Percentiles rank a stretch among this genome's conserved stretches.
These are phyloP conservation scores for Enteromius argenteus DNA, from an alignment of 2,797 vertebrate genomes.

Conservation along the genomic window DNA sequence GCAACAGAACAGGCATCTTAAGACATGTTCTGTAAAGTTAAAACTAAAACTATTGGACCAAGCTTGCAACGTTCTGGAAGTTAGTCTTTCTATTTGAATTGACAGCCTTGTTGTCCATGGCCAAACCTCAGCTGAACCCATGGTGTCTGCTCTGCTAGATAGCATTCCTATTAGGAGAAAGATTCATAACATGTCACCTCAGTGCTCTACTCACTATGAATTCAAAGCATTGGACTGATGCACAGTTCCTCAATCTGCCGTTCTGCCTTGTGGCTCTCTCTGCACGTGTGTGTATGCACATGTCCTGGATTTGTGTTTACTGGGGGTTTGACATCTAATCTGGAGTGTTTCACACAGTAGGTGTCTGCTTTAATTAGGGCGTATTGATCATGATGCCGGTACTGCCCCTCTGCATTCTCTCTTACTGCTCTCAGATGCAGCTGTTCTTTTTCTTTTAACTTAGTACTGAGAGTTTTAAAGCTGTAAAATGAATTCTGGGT, in stretches of 20 bases:
- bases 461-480: background rate
- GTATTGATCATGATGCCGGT: conserved; percentile 16
- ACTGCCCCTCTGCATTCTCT: conserved; percentile 4
- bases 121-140: background rate
- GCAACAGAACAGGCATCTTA: background rate
- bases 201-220: background rate
- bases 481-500: background rate
- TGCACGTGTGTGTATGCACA: background rate
- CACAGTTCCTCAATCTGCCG: background rate
- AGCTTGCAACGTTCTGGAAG: background rate
- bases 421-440: background rate
- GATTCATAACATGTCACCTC: background rate
- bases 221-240: background rate
- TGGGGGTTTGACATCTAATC: conserved; percentile 18
- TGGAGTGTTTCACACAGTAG: conserved; percentile 28
- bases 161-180: background rate
- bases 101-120: background rate
- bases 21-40: background rate
- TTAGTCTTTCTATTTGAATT: conserved; percentile 1
- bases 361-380: conserved; percentile 41
- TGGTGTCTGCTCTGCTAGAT: conserved; percentile 24
- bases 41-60: background rate
- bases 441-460: conserved; percentile 7
- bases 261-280: background rate
- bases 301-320: conserved; percentile 4